phyloP scores from a whole-genome alignment of 2,797 vertebrate genomes.

The Mycteria americana region DNA sequence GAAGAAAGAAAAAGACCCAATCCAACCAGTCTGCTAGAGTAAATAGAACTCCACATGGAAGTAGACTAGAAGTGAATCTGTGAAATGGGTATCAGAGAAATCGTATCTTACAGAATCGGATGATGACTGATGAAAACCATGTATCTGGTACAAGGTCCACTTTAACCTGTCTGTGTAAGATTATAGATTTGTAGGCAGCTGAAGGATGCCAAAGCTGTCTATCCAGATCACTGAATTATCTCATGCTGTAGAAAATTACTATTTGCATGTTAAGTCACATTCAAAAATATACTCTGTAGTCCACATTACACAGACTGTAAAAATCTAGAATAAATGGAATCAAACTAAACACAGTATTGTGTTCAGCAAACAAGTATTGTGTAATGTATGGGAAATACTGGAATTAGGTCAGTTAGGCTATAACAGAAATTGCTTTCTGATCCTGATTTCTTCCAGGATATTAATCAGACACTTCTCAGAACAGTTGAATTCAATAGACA shows the following conservation, averaged over 20 bases:
- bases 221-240: not conserved
- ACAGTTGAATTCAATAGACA: not conserved
- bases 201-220: not conserved
- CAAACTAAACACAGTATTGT: not conserved
- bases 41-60: not conserved
- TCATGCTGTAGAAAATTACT: not conserved
- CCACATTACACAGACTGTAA: not conserved
- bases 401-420: constrained; percentile 39
- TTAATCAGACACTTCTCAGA: not conserved
- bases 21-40: not conserved
- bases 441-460: not conserved
- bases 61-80: not conserved
- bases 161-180: not conserved
- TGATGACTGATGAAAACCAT: not conserved
- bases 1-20: not conserved
- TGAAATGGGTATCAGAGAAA: not conserved
- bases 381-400: not conserved
- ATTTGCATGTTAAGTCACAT: not conserved
- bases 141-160: not conserved
- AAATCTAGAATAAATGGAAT: not conserved
- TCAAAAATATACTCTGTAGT: not conserved
- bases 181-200: not conserved
- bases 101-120: not conserved
- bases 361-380: not conserved
- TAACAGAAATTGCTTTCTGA: constrained; percentile 5